These are phyloP conservation scores for Cheilosia grossa DNA, from an alignment of 2,888 invertebrate genomes.

Conservation along the genomic window DNA sequence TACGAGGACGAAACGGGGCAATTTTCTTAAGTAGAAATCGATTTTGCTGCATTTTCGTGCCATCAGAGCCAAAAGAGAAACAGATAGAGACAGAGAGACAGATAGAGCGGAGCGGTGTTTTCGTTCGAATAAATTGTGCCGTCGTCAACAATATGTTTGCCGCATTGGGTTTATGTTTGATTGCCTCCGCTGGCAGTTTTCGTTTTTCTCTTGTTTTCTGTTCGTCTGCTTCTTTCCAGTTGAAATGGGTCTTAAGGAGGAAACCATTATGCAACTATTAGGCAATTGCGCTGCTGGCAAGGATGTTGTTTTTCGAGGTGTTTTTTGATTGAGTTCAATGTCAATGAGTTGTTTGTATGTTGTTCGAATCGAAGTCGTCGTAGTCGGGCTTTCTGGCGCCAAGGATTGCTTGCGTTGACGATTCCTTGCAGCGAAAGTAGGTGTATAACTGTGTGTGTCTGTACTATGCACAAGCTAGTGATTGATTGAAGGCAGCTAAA, in stretches of 20 bases:
- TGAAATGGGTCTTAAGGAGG: constrained; percentile 61
- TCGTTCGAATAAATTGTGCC: constrained; percentile 57
- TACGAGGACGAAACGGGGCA: constrained; percentile 46
- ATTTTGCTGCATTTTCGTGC: constrained; percentile 67
- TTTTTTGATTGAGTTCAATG: constrained; percentile 71
- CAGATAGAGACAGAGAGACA: constrained; percentile 23
- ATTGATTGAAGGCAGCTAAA: no score
- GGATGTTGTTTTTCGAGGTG: constrained; percentile 56
- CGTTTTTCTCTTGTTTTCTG: background rate
- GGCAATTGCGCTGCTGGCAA: constrained; percentile 68
- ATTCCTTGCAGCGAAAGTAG: background rate
- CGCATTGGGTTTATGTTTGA: constrained; percentile 61
- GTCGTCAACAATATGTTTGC: constrained; percentile 70
- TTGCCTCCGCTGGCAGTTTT: constrained; percentile 31
- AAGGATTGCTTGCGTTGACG: constrained; percentile 16
- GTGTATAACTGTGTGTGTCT: background rate
- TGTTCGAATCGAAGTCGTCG: constrained; percentile 1
- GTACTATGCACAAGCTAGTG: no score
- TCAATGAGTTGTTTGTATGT: constrained; percentile 44
- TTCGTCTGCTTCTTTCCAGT: constrained; percentile 8
- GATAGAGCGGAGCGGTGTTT: constrained; percentile 15
- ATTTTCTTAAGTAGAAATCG: constrained; percentile 71
- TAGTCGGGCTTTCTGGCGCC: constrained; percentile 39
- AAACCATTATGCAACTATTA: constrained; percentile 72
- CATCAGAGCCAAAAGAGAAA: background rate